Base-by-base conservation (phyloP, 1,140 invertebrate genomes). In the Diorhabda elongata region DNA sequence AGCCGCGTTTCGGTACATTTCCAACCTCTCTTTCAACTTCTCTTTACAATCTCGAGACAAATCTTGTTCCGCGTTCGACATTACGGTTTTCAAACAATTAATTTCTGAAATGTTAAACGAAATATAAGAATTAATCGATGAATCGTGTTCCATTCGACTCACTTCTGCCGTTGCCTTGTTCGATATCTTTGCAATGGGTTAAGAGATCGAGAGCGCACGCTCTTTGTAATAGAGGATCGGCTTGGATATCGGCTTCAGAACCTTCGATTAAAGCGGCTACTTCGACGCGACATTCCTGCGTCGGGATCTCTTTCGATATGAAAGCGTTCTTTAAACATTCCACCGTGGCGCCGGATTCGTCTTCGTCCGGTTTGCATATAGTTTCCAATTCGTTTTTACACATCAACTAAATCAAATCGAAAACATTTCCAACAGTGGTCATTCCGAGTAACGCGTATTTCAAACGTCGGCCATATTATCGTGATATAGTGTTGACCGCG, bases 301-400 rank as follows among this genome's bases (percentile, higher is more conserved):
- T 90, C 74, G 88, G 88, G 8, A 94, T 90, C 81, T 87, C 86
- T 77, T 88, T 89, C 76, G 86, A 86, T 67, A 88, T 82, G 69
- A 94, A 89, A 72, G 88, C 91, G 78, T 88, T 88, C 82, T 97
- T 97, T 7, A 98, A 83, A 83, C 96, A 98, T 83, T 97, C 95
- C 80, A 95, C 92, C 0, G 82, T 87, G 78, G 87, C 82, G 56
- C 88, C 88, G 74, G 83, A 82, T 67, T 85, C 82, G 2, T 83
- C 84, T 52, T 83, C 82, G 70, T 83, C 78, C 5, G 79, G 75
- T 69, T 85, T 83, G 80, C 87, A 90, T 66, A 89, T 85, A 42
- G 86, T 87, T 72, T 87, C 82, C 71, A 89, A 86, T 81, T 89
- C 88, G n/a, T 85, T 84, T 76, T 86, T 85, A 74, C 95, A 98